These are phyloP conservation scores for Gobio occitaniae DNA, from an alignment of 2,797 vertebrate genomes.

Conservation along the genomic window DNA sequence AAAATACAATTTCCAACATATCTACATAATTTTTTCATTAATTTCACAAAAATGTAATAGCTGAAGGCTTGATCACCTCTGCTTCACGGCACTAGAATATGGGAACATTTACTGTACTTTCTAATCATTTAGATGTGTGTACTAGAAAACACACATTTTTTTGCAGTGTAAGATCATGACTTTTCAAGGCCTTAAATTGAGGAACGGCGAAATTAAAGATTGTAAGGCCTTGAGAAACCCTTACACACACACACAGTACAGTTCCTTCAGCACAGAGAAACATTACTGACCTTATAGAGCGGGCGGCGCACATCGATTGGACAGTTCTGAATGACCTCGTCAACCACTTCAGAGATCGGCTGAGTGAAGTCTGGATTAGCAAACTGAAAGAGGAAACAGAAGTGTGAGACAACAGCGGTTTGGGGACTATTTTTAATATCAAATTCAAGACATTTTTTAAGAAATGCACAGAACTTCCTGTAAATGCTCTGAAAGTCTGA, in stretches of 20 bases:
- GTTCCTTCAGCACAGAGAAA: neutral
- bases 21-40: too few relatives aligned
- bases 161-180: neutral
- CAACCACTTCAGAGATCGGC: slow-evolving; percentile 98
- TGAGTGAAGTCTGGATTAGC: slow-evolving; percentile 99
- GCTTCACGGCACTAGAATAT: too few relatives aligned
- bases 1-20: too few relatives aligned
- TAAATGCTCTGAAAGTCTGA: too few relatives aligned
- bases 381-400: slow-evolving; percentile 77
- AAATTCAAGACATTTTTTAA: neutral
- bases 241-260: too few relatives aligned
- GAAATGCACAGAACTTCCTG: neutral
- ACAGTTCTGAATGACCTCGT: slow-evolving; percentile 99
- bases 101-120: too few relatives aligned
- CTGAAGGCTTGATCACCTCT: too few relatives aligned
- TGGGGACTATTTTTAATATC: neutral
- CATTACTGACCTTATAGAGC: slow-evolving; percentile 89
- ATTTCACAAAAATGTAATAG: too few relatives aligned
- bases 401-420: neutral
- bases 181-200: too few relatives aligned
- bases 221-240: neutral
- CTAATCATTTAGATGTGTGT: too few relatives aligned
- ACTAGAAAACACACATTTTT: neutral
- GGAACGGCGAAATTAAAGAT: neutral
- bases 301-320: slow-evolving; percentile 97